Conservation (phyloP, 1,140 invertebrate species). For the Psix sp. region DNA sequence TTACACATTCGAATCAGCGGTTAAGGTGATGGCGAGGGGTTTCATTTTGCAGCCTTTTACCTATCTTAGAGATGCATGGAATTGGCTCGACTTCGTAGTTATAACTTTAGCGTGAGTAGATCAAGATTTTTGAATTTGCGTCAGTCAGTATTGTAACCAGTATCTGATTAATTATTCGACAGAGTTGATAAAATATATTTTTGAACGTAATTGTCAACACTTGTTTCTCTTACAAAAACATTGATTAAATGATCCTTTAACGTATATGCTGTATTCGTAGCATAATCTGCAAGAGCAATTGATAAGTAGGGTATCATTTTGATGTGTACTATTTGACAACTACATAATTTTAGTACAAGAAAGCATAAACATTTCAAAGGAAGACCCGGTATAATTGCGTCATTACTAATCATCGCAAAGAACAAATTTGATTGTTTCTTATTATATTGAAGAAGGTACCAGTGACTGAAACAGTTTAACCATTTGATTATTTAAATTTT, state of each 20-base stretch:
- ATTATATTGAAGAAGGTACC: conserved; percentile 17
- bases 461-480: conserved; percentile 6
- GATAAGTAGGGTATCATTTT: conserved; percentile 48
- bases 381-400: conserved; percentile 43
- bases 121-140: too few relatives aligned
- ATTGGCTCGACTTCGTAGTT: conserved; percentile 99
- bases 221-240: conserved; percentile 17
- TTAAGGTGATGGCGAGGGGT: conserved; percentile 99
- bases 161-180: conserved; percentile 9
- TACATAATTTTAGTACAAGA: conserved; percentile 19
- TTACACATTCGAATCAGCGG: conserved; percentile 99
- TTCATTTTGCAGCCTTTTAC: conserved; percentile 99
- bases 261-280: conserved; percentile 35
- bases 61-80: conserved; percentile 99
- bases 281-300: conserved; percentile 36
- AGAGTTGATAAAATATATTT: conserved; percentile 15
- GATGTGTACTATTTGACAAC: conserved; percentile 9
- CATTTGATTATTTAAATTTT: background rate
- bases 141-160: conserved; percentile 51
- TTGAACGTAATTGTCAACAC: conserved; percentile 6
- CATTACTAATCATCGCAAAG: conserved; percentile 34
- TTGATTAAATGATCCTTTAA: conserved; percentile 19
- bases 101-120: conserved; percentile 99
- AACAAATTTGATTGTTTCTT: conserved; percentile 49
- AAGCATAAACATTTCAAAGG: conserved; percentile 35